Evolutionary conservation across 1,140 invertebrate species (phyloP).

Genomic region (Pseudomyrmex pallidus): DNA sequence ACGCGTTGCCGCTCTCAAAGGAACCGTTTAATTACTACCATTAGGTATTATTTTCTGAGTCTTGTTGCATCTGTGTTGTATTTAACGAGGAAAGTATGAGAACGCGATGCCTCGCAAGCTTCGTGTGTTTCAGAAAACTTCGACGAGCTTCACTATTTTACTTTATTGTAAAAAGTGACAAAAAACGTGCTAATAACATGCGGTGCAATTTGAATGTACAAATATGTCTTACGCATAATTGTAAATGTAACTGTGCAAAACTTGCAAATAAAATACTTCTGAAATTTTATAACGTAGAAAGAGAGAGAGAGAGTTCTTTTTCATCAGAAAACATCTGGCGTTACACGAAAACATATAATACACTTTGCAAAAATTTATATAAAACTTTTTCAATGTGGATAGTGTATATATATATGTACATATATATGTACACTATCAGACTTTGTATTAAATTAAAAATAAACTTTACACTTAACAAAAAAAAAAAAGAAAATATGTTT

Average conservation of each 20-base stretch:
- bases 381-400: neutral
- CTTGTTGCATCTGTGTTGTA: neutral
- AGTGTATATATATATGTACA: no score
- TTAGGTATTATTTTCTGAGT: slow-evolving; percentile 49
- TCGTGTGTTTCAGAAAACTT: slow-evolving; percentile 12
- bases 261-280: neutral
- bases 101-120: slow-evolving; percentile 2
- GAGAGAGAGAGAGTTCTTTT: neutral
- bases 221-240: no score
- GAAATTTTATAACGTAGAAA: neutral
- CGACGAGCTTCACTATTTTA: slow-evolving; percentile 5
- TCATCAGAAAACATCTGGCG: slow-evolving; percentile 14
- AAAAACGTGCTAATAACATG: no score
- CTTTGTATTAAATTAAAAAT: slow-evolving; percentile 20
- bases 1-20: slow-evolving; percentile 43
- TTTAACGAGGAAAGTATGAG: slow-evolving; percentile 37
- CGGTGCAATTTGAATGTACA: no score
- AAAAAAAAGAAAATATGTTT: neutral
- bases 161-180: neutral
- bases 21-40: slow-evolving; percentile 35
- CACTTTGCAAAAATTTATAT: slow-evolving; percentile 27
- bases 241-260: no score
- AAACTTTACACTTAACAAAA: neutral
- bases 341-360: slow-evolving; percentile 1
- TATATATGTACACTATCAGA: slow-evolving; percentile 15